These are phyloP conservation scores for Tetramorium alpestre DNA, from an alignment of 1,140 invertebrate genomes.

Conservation along the genomic window DNA sequence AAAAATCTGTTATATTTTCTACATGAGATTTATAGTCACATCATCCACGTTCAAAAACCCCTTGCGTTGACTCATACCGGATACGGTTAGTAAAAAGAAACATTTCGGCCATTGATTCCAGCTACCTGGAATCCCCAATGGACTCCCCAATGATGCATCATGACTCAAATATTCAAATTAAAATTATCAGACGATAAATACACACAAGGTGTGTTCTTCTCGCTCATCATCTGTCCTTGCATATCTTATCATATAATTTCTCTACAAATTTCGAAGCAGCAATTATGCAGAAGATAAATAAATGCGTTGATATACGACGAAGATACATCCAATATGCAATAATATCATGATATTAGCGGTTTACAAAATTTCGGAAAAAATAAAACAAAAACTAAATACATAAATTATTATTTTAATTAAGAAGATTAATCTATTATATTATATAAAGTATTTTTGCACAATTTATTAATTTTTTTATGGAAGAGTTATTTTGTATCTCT, in stretches of 20 bases:
- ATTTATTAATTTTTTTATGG: background rate
- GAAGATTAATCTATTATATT: background rate
- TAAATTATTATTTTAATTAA: background rate
- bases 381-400: background rate
- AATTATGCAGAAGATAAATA: background rate
- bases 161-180: constrained; percentile 9
- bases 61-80: constrained; percentile 58
- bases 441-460: background rate
- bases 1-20: background rate
- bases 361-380: background rate
- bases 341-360: background rate
- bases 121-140: constrained; percentile 19
- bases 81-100: constrained; percentile 46
- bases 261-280: background rate
- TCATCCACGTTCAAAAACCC: background rate
- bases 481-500: background rate
- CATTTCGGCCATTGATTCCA: constrained; percentile 21
- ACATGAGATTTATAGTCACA: constrained; percentile 9
- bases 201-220: background rate
- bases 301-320: background rate
- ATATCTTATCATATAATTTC: constrained; percentile 2
- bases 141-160: background rate
- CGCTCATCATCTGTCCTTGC: background rate
- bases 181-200: constrained; percentile 38
- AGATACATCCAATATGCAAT: background rate